Conservation (phyloP, 2,888 invertebrate species). For the Rugalucina vietnamica region DNA sequence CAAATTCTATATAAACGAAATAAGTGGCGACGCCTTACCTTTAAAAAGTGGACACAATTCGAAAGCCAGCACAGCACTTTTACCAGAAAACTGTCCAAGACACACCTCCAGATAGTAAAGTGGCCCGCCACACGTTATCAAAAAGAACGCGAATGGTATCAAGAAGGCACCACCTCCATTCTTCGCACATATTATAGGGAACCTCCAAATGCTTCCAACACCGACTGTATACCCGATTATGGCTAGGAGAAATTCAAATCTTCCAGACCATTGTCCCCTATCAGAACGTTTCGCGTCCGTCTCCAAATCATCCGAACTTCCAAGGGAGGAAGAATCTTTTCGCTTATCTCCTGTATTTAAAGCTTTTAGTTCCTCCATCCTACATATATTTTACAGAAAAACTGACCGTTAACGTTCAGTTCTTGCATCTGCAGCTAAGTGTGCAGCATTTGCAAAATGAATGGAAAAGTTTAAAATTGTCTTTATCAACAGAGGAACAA, state of each 20-base stretch:
- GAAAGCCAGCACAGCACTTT: conserved; percentile 43
- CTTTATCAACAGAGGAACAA: too few relatives aligned
- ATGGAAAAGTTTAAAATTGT: too few relatives aligned
- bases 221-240: conserved; percentile 56
- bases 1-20: too few relatives aligned
- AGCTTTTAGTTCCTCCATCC: too few relatives aligned
- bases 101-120: conserved; percentile 58
- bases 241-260: conserved; percentile 51
- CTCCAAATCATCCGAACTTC: too few relatives aligned
- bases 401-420: too few relatives aligned
- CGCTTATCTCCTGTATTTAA: too few relatives aligned
- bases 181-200: conserved; percentile 50
- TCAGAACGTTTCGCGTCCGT: too few relatives aligned
- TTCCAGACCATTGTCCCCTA: conserved; percentile 37
- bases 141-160: conserved; percentile 59
- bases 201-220: conserved; percentile 56
- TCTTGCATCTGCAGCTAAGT: too few relatives aligned
- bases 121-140: conserved; percentile 54
- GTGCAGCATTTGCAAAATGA: too few relatives aligned
- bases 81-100: conserved; percentile 50
- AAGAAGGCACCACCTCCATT: conserved; percentile 62
- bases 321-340: too few relatives aligned
- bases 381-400: too few relatives aligned
- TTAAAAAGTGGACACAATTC: conserved; percentile 49
- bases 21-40: conserved; percentile 42